Percentiles rank a stretch among this genome's conserved stretches.
phyloP scores from a whole-genome alignment of 2,888 invertebrate genomes.

The Barypeithes pellucidus region DNA sequence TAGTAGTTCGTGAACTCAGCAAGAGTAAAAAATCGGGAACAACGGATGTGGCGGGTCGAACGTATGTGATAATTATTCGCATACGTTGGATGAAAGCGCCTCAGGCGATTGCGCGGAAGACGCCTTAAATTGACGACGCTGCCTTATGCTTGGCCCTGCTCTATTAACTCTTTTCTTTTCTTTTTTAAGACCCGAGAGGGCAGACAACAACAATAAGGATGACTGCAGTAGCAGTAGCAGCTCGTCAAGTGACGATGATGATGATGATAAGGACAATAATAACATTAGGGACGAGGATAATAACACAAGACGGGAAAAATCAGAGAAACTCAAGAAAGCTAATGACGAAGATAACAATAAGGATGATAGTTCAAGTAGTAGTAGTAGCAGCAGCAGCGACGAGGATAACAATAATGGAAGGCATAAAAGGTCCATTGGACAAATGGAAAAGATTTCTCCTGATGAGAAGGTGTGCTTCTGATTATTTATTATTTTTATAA shows the following conservation, averaged over 20 bases:
- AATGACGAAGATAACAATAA: slow-evolving; percentile 14
- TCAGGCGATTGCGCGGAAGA: too few species aligned
- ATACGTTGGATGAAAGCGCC: too few species aligned
- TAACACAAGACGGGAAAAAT: not conserved
- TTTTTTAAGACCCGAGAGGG: slow-evolving; percentile 16
- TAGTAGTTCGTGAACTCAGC: too few species aligned
- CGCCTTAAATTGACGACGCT: too few species aligned
- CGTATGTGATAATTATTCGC: too few species aligned
- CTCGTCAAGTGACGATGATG: slow-evolving; percentile 43
- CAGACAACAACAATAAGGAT: slow-evolving; percentile 40
- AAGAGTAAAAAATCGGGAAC: too few species aligned
- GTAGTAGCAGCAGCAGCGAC: slow-evolving; percentile 31
- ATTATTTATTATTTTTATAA: slow-evolving; percentile 6
- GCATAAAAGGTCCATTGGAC: slow-evolving; percentile 56
- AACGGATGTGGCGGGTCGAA: too few species aligned
- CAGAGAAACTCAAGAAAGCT: slow-evolving; percentile 11
- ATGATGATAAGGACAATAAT: not conserved
- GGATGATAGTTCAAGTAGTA: slow-evolving; percentile 26
- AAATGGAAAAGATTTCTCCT: slow-evolving; percentile 60
- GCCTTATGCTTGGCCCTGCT: too few species aligned
- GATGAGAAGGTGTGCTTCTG: slow-evolving; percentile 59
- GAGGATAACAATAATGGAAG: slow-evolving; percentile 40
- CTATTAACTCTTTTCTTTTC: not conserved
- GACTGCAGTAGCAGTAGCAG: slow-evolving; percentile 44
- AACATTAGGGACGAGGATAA: not conserved